These are phyloP conservation scores for Lytechinus variegatus DNA, from an alignment of 35 echinoderm and acorn worm genomes.

Conservation along the genomic window DNA sequence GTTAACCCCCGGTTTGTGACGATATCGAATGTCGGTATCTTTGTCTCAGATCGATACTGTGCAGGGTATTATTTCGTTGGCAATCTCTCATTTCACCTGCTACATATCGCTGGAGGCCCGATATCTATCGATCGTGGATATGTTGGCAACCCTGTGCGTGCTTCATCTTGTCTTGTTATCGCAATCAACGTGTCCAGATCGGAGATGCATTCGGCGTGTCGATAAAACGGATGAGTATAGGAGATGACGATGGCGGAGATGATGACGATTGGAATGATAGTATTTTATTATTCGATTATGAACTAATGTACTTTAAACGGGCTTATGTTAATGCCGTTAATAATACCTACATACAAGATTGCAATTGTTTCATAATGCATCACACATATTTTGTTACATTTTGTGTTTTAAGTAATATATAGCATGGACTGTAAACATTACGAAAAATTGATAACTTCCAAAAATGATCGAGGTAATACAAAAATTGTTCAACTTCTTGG, in stretches of 20 bases:
- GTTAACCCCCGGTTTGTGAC: not conserved
- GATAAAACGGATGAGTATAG: not conserved
- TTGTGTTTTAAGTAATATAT: too few relatives aligned
- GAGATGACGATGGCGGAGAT: not conserved
- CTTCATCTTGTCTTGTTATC: not conserved
- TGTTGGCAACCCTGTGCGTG: not conserved
- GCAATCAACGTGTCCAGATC: not conserved
- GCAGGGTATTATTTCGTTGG: conserved; percentile 35
- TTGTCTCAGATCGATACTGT: not conserved
- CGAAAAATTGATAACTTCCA: too few relatives aligned
- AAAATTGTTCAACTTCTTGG: too few relatives aligned
- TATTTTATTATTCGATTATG: not conserved
- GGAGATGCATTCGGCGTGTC: not conserved
- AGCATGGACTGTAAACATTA: too few relatives aligned
- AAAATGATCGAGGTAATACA: too few relatives aligned
- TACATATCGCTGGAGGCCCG: conserved; percentile 37
- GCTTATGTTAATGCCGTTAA: too few relatives aligned
- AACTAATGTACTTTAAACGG: not conserved
- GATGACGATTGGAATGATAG: not conserved
- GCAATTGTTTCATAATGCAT: too few relatives aligned
- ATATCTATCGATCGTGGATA: not conserved
- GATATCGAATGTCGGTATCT: conserved; percentile 30
- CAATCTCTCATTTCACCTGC: conserved; percentile 53
- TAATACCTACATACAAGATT: too few relatives aligned
- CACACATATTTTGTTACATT: too few relatives aligned